Evolutionary conservation across 2,797 vertebrate genomes (phyloP).

Genomic region (Anguilla marmorata): DNA sequence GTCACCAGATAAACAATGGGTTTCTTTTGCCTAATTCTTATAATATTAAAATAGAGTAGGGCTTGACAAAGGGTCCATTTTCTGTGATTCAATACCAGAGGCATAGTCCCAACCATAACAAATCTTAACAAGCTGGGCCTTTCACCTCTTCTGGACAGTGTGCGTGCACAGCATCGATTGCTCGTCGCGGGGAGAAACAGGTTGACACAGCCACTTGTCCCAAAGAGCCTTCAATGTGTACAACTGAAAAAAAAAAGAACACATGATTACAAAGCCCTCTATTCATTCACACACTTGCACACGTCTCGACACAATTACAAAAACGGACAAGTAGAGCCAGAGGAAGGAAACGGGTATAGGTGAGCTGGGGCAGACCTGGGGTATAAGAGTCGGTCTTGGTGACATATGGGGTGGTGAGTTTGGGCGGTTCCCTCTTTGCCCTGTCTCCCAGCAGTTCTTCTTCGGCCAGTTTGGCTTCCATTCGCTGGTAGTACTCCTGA

Average conservation of each 20-base stretch:
- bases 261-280: neutral
- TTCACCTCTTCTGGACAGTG: conserved; percentile 70
- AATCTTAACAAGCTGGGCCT: neutral
- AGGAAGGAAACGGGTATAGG: neutral
- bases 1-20: too few relatives aligned
- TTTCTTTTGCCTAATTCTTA: too few relatives aligned
- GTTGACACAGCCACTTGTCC: conserved; percentile 95
- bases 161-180: conserved; percentile 86
- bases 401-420: conserved; percentile 89
- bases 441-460: conserved; percentile 81
- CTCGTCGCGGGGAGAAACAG: conserved; percentile 90
- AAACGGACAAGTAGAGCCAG: neutral
- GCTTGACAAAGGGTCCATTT: neutral
- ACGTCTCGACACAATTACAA: neutral
- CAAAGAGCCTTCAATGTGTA: conserved; percentile 91
- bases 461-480: conserved; percentile 82
- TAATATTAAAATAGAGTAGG: neutral
- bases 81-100: neutral
- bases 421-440: conserved; percentile 79
- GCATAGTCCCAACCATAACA: neutral
- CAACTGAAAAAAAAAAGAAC: conserved; percentile 69
- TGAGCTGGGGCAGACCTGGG: conserved; percentile 70
- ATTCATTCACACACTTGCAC: conserved; percentile 6
- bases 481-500: conserved; percentile 84
- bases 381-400: conserved; percentile 84